Conservation (phyloP, 2,113 vertebrate genomes). For the Festucalex cinctus region DNA sequence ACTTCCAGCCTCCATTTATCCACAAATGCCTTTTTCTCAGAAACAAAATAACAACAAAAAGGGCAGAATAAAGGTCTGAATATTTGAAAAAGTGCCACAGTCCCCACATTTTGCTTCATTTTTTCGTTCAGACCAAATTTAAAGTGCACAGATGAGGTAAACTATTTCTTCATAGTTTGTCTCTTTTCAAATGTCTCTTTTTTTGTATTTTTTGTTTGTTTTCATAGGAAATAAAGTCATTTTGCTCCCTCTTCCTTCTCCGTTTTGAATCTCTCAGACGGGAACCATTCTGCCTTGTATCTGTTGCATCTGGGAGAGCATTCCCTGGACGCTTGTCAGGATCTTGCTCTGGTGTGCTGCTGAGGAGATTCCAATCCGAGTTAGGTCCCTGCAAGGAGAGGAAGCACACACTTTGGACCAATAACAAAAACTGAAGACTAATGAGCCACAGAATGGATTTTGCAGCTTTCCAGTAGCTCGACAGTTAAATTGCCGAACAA, state of each 20-base stretch:
- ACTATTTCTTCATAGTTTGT: slow-evolving; percentile 87
- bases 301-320: slow-evolving; percentile 95
- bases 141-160: slow-evolving; percentile 99
- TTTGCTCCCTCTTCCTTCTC: slow-evolving; percentile 30
- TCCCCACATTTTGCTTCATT: slow-evolving; percentile 62
- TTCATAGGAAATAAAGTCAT: slow-evolving; percentile 50
- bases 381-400: slow-evolving; percentile 81
- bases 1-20: slow-evolving; percentile 49
- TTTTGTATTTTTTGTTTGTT: slow-evolving; percentile 49
- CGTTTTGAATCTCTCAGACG: slow-evolving; percentile 78
- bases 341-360: slow-evolving; percentile 91
- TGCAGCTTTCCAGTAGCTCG: slow-evolving; percentile 24
- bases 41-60: slow-evolving; percentile 52
- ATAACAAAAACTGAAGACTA: slow-evolving; percentile 40
- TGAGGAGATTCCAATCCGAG: slow-evolving; percentile 86
- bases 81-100: slow-evolving; percentile 88
- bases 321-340: slow-evolving; percentile 88
- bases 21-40: slow-evolving; percentile 55
- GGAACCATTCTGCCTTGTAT: slow-evolving; percentile 96
- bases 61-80: slow-evolving; percentile 78
- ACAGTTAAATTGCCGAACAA: slow-evolving; percentile 36
- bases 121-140: slow-evolving; percentile 79
- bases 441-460: slow-evolving; percentile 42
- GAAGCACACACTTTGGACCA: slow-evolving; percentile 33
- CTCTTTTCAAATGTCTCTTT: slow-evolving; percentile 53